A percentile compares a stretch with the other conserved stretches of the same genome.
phyloP scores from a whole-genome alignment of 2,113 vertebrate species.

The Austrofundulus limnaeus region DNA sequence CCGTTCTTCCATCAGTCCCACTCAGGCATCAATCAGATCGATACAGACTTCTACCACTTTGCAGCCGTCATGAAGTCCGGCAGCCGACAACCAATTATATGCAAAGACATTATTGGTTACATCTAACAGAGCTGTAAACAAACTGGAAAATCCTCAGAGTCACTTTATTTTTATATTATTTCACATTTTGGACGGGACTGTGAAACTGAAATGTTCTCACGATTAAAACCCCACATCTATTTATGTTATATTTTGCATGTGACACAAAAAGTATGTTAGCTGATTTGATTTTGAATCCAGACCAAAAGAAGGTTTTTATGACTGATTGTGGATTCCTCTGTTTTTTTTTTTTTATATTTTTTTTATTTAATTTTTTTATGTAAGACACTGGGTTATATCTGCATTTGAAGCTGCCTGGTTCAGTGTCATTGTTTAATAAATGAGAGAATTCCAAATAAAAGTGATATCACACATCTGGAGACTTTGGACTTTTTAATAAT shows the following conservation, averaged over 20 bases:
- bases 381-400: not conserved
- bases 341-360: conserved; percentile 42
- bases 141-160: conserved; percentile 47
- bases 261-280: conserved; percentile 1
- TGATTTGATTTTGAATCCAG: conserved; percentile 6
- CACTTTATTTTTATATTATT: conserved; percentile 65
- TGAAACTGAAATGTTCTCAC: conserved; percentile 38
- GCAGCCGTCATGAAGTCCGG: conserved; percentile 90
- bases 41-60: conserved; percentile 86
- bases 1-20: conserved; percentile 90
- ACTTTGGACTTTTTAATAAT: not conserved
- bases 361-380: conserved; percentile 27
- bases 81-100: conserved; percentile 94
- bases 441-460: not conserved
- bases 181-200: conserved; percentile 31
- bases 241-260: conserved; percentile 6
- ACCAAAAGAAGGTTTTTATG: conserved; percentile 15
- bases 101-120: conserved; percentile 90
- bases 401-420: conserved; percentile 4
- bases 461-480: conserved; percentile 13
- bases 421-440: conserved; percentile 5
- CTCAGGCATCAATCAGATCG: conserved; percentile 83
- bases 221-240: conserved; percentile 20
- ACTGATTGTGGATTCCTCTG: conserved; percentile 23
- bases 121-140: conserved; percentile 74